Evolutionary conservation across 2,113 vertebrate species (phyloP).

Genomic region (Amazona guildingii): DNA sequence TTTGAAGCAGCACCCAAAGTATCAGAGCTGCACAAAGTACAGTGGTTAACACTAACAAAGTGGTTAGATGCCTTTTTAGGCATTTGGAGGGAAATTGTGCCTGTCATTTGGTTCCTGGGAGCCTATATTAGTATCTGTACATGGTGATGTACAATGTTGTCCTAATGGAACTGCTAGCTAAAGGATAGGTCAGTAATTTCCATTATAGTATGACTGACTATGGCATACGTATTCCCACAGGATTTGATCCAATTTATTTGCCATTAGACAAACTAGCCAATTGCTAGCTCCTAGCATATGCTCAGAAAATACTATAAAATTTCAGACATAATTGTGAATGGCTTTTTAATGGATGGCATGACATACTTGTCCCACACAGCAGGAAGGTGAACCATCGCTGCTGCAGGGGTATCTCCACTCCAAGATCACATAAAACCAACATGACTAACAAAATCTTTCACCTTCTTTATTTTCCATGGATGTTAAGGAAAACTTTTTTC

Average conservation of each 20-base stretch:
- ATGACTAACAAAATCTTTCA: neutral
- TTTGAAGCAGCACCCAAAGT: neutral
- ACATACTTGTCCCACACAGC: neutral
- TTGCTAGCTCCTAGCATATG: neutral
- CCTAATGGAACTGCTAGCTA: neutral
- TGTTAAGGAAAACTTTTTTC: neutral
- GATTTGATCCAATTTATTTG: neutral
- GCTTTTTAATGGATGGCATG: accelerated
- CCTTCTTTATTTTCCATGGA: neutral
- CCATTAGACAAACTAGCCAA: neutral
- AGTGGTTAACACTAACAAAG: neutral
- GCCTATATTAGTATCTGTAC: neutral
- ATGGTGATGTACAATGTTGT: neutral
- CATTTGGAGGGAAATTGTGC: neutral
- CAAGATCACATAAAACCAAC: neutral
- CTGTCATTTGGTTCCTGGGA: neutral
- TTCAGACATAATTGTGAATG: neutral
- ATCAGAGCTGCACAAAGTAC: neutral
- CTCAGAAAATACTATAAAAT: neutral
- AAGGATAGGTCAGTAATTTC: neutral
- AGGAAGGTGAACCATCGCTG: neutral
- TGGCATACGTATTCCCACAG: neutral
- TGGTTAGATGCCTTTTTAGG: neutral
- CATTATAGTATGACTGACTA: neutral
- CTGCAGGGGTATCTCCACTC: neutral